A percentile compares a stretch with the other conserved stretches of the same genome.
Evolutionary conservation across 2,888 invertebrate genomes (phyloP).

Genomic region (Sicus ferrugineus): DNA sequence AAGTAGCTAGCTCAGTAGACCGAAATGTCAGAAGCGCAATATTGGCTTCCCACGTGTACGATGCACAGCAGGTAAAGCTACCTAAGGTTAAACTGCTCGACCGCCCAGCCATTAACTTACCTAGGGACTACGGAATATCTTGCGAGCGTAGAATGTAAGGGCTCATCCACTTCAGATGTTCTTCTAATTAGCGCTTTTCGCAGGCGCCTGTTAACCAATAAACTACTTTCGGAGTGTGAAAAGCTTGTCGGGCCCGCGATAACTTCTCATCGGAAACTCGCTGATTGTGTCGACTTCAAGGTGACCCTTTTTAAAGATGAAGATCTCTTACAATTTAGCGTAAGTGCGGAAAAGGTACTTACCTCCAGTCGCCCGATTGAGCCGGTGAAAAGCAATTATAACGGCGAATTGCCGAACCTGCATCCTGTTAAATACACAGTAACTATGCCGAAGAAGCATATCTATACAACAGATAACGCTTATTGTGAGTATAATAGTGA

Average conservation of each 20-base stretch:
- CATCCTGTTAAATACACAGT: conserved; percentile 79
- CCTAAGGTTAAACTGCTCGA: conserved; percentile 75
- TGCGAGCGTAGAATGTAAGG: conserved; percentile 74
- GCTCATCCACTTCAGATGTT: conserved; percentile 23
- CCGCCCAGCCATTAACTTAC: conserved; percentile 76
- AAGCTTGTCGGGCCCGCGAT: conserved; percentile 68
- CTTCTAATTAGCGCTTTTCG: conserved; percentile 34
- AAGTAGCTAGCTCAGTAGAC: conserved; percentile 68
- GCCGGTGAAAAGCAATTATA: conserved; percentile 66
- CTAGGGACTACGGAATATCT: conserved; percentile 79
- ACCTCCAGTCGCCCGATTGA: conserved; percentile 71
- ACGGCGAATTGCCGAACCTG: conserved; percentile 73
- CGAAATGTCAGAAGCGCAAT: conserved; percentile 72
- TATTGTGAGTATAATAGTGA: conserved; percentile 73
- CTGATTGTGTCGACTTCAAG: conserved; percentile 70
- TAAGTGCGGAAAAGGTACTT: conserved; percentile 73
- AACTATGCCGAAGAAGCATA: conserved; percentile 66
- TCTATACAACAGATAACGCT: conserved; percentile 70
- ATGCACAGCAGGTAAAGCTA: conserved; percentile 80
- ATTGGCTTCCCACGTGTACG: conserved; percentile 74
- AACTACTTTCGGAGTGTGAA: conserved; percentile 75
- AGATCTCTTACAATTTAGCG: conserved; percentile 72
- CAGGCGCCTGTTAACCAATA: conserved; percentile 73
- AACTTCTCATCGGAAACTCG: conserved; percentile 68
- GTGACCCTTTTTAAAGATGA: conserved; percentile 70